A percentile compares a stretch with the other conserved stretches of the same genome.
Evolutionary conservation across 1,140 invertebrate genomes (phyloP).

Genomic region (Portunus trituberculatus): DNA sequence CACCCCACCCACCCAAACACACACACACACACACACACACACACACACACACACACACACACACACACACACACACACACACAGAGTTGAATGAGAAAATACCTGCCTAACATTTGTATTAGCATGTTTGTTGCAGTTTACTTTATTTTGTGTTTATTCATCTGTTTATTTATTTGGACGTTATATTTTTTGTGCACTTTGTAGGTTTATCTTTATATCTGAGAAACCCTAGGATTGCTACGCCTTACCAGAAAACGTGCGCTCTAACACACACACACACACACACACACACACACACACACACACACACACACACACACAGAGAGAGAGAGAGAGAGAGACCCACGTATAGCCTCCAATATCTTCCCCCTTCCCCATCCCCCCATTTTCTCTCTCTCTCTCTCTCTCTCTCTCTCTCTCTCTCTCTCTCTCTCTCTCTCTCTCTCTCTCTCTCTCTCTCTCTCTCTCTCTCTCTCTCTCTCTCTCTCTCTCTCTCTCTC

Average conservation of each 20-base stretch:
- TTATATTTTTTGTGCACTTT: neutral
- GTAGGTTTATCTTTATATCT: too few relatives aligned
- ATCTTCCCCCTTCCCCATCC: neutral
- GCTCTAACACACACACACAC: too few relatives aligned
- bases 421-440: neutral
- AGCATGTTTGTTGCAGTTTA: too few relatives aligned
- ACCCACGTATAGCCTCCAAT: too few relatives aligned
- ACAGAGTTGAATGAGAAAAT: neutral
- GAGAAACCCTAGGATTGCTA: too few relatives aligned
- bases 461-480: too few relatives aligned
- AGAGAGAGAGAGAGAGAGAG: neutral
- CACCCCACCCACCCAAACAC: neutral
- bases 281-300: too few relatives aligned
- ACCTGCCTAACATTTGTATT: neutral
- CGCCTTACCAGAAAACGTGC: too few relatives aligned
- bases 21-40: conserved; percentile 11
- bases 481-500: too few relatives aligned
- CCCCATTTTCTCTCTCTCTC: neutral
- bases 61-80: neutral
- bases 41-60: conserved; percentile 16
- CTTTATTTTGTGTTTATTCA: too few relatives aligned
- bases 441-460: neutral
- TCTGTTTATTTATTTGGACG: neutral
- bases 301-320: conserved; percentile 37
- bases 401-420: too few relatives aligned